Base-by-base conservation (phyloP, 2,797 vertebrate species). In the Rousettus madagascariensis region DNA sequence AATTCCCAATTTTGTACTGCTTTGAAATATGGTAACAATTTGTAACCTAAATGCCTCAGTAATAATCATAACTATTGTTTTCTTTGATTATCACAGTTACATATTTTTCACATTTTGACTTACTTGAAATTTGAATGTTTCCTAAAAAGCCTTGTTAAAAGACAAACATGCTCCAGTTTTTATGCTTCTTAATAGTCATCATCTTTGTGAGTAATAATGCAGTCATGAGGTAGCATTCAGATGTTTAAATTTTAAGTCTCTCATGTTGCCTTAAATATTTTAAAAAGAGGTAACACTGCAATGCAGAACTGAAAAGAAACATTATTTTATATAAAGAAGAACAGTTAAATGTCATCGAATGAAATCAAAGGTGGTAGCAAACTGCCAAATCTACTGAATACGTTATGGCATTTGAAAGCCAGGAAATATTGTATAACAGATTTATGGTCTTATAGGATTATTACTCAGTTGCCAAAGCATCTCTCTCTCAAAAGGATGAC, bases 251-350 rank as follows among this genome's bases (percentile, higher is more conserved):
- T 77, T 94, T 85, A 20, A n/a, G 72, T 80, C 38, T 61, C 24
- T 72, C 61, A 75, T 46, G 38, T 57, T 94, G 57, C n/a, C 57
- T 90, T 38, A 65, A 59, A 19, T 65, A 55, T 92, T 95, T 84
- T 65, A 55, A 53, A 71, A 86, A 91, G 57, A 78, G 43, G 38
- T 63, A 84, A 33, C 1, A 69, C 0, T 59, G 2, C 65, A 84
- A 57, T 26, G 79, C 15, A 53, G 68, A 89, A 83, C 7, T 84
- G 36, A 95, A 94, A 78, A 38, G 20, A 90, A 85, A 89, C 9
- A 43, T 92, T 92, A 55, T 53, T 96, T 88, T 91, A 86, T 71
- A 66, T 57, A 77, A 75, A 91, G 66, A 94, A 96, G 24, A 51
- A 46, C 19, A 78, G 66, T 77, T 69, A 79, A 89, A 61, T 86